Base-by-base conservation (phyloP, 2,888 invertebrate species). In the Hirudinaria manillensis region DNA sequence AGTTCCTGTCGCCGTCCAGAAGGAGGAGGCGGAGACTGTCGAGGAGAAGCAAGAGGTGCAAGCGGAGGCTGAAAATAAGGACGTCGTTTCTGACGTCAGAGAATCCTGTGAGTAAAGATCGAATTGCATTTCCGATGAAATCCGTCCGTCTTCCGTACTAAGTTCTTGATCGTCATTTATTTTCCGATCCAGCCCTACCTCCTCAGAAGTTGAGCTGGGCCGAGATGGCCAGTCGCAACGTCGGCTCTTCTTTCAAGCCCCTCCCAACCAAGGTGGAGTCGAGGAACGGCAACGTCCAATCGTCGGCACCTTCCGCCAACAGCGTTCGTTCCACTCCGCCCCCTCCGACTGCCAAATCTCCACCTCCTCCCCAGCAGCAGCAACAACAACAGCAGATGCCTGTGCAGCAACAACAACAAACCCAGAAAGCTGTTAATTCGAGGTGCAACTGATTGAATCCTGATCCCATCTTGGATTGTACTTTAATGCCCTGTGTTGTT, bases 181-280 rank as follows among this genome's bases (percentile, higher is more conserved):
- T 45, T 45, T 27, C 56, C 10, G 19, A 32, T 16, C 10, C 53
- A 53, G 21, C 72, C 27, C 21, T 56, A n/a, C 56, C 72, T n/a
- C 27, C 65, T 27, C 55, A 61, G 65, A 73, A 73, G 36, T 36
- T 65, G 24, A 53, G 55, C 55, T 73, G 73, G 73, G 73, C 73
- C 6, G 73, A 51, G 13, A 73, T 73, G 73, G 65, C 65, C 19
- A 65, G 56, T 10, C 61, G 61, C 24, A 61, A 61, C 13, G 61
- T 61, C 7, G 61, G 61, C 29, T 61, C 61, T 4, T 27, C 61
- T 29, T 61, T 61, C 61, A 61, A 61, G 61, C 61, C 61, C 61
- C 61, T 61, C 61, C 24, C 61, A 7, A 10, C 61, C 61, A 61
- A 61, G 61, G 61, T 19, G 6, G 61, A 61, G 29, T 29, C 24